Base-by-base conservation (phyloP, 2,797 vertebrate genomes). In the Sebastiscus albofasciatus region DNA sequence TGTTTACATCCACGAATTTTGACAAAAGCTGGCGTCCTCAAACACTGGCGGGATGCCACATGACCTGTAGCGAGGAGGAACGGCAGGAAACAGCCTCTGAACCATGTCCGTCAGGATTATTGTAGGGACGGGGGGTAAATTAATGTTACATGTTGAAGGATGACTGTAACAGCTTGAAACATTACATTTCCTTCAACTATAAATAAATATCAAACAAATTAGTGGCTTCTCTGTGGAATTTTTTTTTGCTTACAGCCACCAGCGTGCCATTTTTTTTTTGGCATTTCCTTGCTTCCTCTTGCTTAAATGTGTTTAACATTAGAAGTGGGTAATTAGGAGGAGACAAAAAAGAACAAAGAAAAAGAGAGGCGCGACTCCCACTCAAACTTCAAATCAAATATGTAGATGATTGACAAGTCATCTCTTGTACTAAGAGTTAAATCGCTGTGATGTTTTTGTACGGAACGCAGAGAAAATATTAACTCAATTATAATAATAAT, bases 1-100 rank as follows among this genome's bases (percentile, higher is more conserved):
- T 92, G 91, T 93, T 94, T 94, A 92, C 90, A 85, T 90, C 88
- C 65, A 75, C 74, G 70, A 39, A 79, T 87, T 87, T 85, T 82
- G 86, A 90, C 83, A 81, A 90, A 90, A 89, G 74, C 69, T 34
- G 2, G 59, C 55, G 80, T 87, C 85, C 86, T 90, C 74, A 69
- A 80, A 88, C 67, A 18, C 61, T 73, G 85, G 81, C 81, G 39
- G 79, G 56, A 70, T 42, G 82, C 85, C 71, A 58, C 6, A 27
- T 83, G 87, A 91, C 90, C 90, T 75, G 78, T 20, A 77, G 77
- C 4, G 16, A 80, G 49, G 52, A 60, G 62, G 77, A 62, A 56
- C 61, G 61, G 42, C 8, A 60, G 65, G n/a, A 6, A 2, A 14
- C 2, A 55, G 62, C n/a, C 54, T 85, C 52, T 75, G 65, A 77